These are phyloP conservation scores for Lepidochrysops patricia DNA, from an alignment of 2,888 invertebrate genomes.

Conservation along the genomic window DNA sequence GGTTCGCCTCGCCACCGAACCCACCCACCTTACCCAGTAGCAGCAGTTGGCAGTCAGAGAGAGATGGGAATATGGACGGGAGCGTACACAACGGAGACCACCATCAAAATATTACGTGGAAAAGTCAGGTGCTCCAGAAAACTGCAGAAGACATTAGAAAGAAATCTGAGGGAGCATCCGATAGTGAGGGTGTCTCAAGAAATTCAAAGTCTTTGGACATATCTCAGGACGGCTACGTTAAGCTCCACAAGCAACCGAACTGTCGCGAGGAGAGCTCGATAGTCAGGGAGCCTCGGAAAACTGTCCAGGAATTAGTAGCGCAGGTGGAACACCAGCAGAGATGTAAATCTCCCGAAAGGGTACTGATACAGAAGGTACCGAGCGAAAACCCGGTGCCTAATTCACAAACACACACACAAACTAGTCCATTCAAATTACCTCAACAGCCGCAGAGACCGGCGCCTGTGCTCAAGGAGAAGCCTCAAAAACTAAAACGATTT, in stretches of 20 bases:
- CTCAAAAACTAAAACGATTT: slow-evolving; percentile 64
- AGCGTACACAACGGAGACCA: slow-evolving; percentile 30
- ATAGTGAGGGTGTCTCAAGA: slow-evolving; percentile 47
- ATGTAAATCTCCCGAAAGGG: slow-evolving; percentile 52
- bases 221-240: slow-evolving; percentile 68
- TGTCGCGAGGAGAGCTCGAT: slow-evolving; percentile 37
- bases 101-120: slow-evolving; percentile 46
- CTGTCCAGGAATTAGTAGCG: slow-evolving; percentile 78
- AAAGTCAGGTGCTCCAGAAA: slow-evolving; percentile 63
- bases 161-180: slow-evolving; percentile 46
- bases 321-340: slow-evolving; percentile 72
- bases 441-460: slow-evolving; percentile 65
- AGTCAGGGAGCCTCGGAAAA: slow-evolving; percentile 61
- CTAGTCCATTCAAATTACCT: slow-evolving; percentile 52
- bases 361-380: slow-evolving; percentile 45
- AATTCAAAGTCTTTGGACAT: slow-evolving; percentile 56
- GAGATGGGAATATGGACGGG: slow-evolving; percentile 38
- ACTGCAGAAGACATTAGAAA: slow-evolving; percentile 64
- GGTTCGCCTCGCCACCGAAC: slow-evolving; percentile 49
- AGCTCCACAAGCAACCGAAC: slow-evolving; percentile 51
- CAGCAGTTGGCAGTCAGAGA: slow-evolving; percentile 37
- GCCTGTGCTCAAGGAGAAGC: slow-evolving; percentile 62
- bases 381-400: slow-evolving; percentile 46
- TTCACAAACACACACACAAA: slow-evolving; percentile 34
- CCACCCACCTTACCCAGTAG: slow-evolving; percentile 45